Percentiles rank a stretch among this genome's conserved stretches.
Conservation (phyloP, 2,797 vertebrate species). For the Paedocypris micromegethes region DNA sequence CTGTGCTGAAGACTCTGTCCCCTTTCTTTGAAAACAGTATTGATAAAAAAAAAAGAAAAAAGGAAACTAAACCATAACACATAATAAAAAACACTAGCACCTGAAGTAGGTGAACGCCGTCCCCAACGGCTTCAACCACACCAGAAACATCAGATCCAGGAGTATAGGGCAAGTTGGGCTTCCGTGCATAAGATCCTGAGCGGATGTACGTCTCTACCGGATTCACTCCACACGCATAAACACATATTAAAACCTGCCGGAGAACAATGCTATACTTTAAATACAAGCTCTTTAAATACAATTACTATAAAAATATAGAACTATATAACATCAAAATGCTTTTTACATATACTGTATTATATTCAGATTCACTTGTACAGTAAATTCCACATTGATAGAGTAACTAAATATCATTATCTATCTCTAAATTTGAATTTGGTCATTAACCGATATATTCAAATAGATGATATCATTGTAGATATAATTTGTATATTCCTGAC, state of each 20-base stretch:
- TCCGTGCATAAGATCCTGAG: conserved; percentile 66
- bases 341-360: no score
- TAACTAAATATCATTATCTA: no score
- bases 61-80: neutral
- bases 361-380: no score
- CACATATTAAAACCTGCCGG: conserved; percentile 81
- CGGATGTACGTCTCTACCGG: conserved; percentile 92
- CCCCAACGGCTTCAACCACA: conserved; percentile 74
- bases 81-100: conserved; percentile 53
- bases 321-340: no score
- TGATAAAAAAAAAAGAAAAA: neutral
- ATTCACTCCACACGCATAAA: conserved; percentile 85
- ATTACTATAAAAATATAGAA: neutral
- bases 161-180: conserved; percentile 78
- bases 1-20: conserved; percentile 81
- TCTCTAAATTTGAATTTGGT: no score
- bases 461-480: no score
- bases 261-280: neutral
- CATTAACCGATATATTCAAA: no score
- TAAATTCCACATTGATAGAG: no score
- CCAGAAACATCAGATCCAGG: conserved; percentile 84
- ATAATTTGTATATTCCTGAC: no score
- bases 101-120: conserved; percentile 72
- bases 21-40: conserved; percentile 69
- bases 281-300: neutral